Base-by-base conservation (phyloP, 30 jellyfish, hydroid and myxozoan species). In the Aurelia coerulea region DNA sequence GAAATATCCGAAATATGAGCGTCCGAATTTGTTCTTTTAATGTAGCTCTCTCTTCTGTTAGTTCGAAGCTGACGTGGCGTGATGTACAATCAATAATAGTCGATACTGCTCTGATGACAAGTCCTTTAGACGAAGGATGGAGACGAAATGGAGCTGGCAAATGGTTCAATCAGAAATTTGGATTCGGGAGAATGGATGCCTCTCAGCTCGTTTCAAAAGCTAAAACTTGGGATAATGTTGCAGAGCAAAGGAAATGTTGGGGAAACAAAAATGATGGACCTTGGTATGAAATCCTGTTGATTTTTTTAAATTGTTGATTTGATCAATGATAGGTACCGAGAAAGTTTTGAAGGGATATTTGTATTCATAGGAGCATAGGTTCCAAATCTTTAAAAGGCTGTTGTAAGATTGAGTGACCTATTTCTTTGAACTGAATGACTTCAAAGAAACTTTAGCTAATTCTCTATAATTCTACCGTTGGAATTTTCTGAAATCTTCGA, bases 91-190 rank as follows among this genome's bases (percentile, higher is more conserved):
- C 96, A 68, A 69, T 96, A 15, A 96, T 96, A 41, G 99, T 96
- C 18, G 99, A 96, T 53, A 90, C 99, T 1, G 95, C 99, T 31
- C 86, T 90, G 14, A 96, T 96, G 97, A 91, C 98, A 11, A 96
- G 98, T 82, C 99, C 99, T 17, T 74, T 93, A 34, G 99, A 96
- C 63, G 97, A 89, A 66, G 99, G 98, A 35, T 96, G 99, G 99
- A 71, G 97, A 50, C 70, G 99, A 63, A 96, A 96, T 68, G 99
- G 99, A 3, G 99, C 98, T 23, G 99, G 99, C n/a, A 96, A 96
- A 83, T 96, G 99, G 99, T 96, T 91, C 86, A 96, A 96, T 84
- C 99, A 92, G 71, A 91, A 96, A 63, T 96, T 90, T 81, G 99
- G 99, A 15, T 96, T 96, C 72, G 99, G 99, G 2, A 80, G 98